phyloP scores from a whole-genome alignment of 2,888 invertebrate genomes.

The Tricholauxania praeusta region DNA sequence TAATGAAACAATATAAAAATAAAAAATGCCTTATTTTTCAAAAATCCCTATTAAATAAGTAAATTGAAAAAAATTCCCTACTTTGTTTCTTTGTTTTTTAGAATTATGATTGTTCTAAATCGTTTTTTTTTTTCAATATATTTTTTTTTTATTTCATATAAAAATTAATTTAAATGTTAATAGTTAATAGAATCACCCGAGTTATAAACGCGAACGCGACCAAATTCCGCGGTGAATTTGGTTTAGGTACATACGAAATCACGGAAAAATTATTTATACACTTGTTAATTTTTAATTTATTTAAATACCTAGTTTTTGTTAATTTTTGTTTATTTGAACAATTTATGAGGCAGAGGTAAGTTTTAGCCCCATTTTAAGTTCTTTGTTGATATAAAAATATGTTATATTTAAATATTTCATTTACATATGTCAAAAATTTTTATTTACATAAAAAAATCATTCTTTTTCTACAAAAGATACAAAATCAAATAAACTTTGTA shows the following conservation, averaged over 20 bases:
- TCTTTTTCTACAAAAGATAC: conserved; percentile 33
- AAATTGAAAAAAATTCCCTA: conserved; percentile 36
- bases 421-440: conserved; percentile 6
- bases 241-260: conserved; percentile 70
- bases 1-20: conserved; percentile 29
- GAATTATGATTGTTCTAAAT: conserved; percentile 42
- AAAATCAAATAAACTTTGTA: no score
- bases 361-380: not conserved
- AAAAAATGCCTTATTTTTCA: conserved; percentile 43
- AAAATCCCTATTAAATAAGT: conserved; percentile 32
- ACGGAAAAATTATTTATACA: conserved; percentile 61
- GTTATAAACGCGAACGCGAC: conserved; percentile 69
- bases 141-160: conserved; percentile 46
- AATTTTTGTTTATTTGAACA: no score
- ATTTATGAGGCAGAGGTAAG: no score
- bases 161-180: conserved; percentile 56
- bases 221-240: conserved; percentile 69
- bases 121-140: conserved; percentile 46
- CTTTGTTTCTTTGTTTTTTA: conserved; percentile 40
- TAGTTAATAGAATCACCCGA: conserved; percentile 67
- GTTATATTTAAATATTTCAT: conserved; percentile 6
- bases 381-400: conserved; percentile 19
- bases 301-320: conserved; percentile 13
- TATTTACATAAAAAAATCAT: conserved; percentile 31
- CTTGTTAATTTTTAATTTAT: conserved; percentile 12